Evolutionary conservation across 2,888 invertebrate species (phyloP).

Genomic region (Phyllotreta cruciferae): DNA sequence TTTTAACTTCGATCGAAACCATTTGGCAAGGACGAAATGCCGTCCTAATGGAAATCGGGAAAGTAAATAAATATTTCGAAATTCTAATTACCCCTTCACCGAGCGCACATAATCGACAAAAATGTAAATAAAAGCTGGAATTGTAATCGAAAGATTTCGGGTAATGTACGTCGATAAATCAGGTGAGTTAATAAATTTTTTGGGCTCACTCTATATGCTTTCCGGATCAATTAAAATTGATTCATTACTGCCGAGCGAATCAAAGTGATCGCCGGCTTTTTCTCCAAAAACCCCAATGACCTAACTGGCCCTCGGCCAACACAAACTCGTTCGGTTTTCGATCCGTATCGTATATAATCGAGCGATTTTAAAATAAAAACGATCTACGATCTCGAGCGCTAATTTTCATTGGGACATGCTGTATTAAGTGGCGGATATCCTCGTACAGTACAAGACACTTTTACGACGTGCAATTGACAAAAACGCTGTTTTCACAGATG

Average conservation of each 20-base stretch:
- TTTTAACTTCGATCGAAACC: conserved; percentile 30
- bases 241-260: neutral
- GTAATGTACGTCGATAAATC: conserved; percentile 43
- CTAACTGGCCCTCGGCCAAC: conserved; percentile 36
- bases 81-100: neutral
- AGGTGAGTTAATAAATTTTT: conserved; percentile 32
- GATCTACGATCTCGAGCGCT: conserved; percentile 13
- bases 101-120: neutral
- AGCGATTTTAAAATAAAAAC: conserved; percentile 17
- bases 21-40: conserved; percentile 34
- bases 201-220: neutral
- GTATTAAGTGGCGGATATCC: no score
- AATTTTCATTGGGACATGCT: no score
- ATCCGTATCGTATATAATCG: conserved; percentile 5
- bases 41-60: conserved; percentile 8
- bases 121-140: conserved; percentile 25
- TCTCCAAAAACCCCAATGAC: conserved; percentile 27
- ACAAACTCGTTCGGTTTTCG: conserved; percentile 11
- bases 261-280: neutral
- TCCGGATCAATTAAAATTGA: neutral
- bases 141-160: conserved; percentile 11
- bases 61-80: no score
- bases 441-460: conserved; percentile 19
- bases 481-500: conserved; percentile 36
- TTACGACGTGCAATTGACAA: conserved; percentile 38